Percentiles rank a stretch among this genome's conserved stretches.
These are phyloP conservation scores for Archips xylosteana DNA, from an alignment of 2,888 invertebrate species.

Conservation along the genomic window DNA sequence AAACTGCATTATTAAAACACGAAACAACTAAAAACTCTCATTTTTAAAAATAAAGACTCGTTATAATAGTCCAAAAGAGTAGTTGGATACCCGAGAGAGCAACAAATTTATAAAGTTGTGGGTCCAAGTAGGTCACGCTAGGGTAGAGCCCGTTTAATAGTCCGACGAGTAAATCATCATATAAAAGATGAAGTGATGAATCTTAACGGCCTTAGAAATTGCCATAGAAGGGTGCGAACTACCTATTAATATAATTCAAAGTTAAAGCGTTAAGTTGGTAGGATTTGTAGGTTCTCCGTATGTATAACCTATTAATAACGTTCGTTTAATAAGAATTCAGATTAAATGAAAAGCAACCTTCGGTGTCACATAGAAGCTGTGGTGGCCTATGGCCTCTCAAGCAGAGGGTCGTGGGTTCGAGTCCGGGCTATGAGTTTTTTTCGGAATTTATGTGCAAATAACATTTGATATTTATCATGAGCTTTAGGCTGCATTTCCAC, in stretches of 20 bases:
- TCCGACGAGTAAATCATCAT: slow-evolving; percentile 22
- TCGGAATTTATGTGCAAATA: no score
- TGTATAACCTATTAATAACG: no score
- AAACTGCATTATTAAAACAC: neutral
- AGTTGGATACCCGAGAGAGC: slow-evolving; percentile 18
- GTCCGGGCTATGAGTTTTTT: no score
- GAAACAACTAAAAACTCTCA: neutral
- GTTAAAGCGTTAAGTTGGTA: neutral
- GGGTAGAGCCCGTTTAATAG: slow-evolving; percentile 11
- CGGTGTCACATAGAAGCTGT: no score
- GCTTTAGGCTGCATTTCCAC: no score
- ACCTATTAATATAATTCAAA: neutral
- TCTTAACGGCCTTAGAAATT: slow-evolving; percentile 6
- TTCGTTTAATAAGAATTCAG: no score
- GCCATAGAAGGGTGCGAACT: slow-evolving; percentile 4
- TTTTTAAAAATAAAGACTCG: slow-evolving; percentile 19
- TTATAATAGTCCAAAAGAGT: slow-evolving; percentile 18
- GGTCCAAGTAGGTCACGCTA: slow-evolving; percentile 27
- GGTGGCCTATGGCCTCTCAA: no score
- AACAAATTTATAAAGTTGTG: slow-evolving; percentile 33
- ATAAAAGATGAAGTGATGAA: slow-evolving; percentile 24
- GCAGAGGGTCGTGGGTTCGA: no score
- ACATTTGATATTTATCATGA: no score
- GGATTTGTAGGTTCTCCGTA: neutral
- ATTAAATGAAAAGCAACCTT: no score